Conservation (phyloP, 1,140 invertebrate genomes). For the Drosophila parabipectinata region DNA sequence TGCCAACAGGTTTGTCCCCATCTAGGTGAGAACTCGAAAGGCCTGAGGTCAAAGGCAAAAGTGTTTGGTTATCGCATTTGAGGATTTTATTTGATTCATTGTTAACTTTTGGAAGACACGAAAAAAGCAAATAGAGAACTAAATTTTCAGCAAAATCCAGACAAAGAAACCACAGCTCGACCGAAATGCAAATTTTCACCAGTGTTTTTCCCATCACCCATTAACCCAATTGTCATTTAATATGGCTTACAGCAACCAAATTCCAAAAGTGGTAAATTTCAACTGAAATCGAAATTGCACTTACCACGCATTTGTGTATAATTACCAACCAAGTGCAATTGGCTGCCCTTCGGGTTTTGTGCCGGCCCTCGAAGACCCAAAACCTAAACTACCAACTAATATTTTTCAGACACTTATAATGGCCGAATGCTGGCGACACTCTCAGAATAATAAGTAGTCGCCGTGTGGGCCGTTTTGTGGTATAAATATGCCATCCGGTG, state of each 20-base stretch:
- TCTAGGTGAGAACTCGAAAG: neutral
- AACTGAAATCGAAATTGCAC: conserved; percentile 31
- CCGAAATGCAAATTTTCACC: neutral
- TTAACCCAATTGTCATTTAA: conserved; percentile 17
- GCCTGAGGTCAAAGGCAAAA: conserved; percentile 12
- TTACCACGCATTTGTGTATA: conserved; percentile 44
- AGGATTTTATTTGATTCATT: conserved; percentile 13
- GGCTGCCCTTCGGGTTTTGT: conserved; percentile 73
- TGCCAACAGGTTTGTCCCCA: conserved; percentile 34
- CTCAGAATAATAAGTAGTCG: conserved; percentile 58
- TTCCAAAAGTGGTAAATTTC: conserved; percentile 18
- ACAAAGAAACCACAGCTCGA: neutral
- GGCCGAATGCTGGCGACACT: conserved; percentile 34
- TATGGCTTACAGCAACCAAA: conserved; percentile 1
- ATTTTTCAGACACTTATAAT: conserved; percentile 64
- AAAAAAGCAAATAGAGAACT: neutral
- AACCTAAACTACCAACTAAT: conserved; percentile 32
- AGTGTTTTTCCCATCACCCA: conserved; percentile 1
- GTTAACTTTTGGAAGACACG: no score
- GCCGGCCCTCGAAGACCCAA: conserved; percentile 61
- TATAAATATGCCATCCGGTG: conserved; percentile 64
- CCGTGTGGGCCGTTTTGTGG: conserved; percentile 6
- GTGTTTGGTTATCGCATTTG: conserved; percentile 14
- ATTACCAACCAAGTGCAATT: conserved; percentile 41
- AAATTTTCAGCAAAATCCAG: conserved; percentile 6